These are phyloP conservation scores for Cosmia trapezina DNA, from an alignment of 2,888 invertebrate species.

Conservation along the genomic window DNA sequence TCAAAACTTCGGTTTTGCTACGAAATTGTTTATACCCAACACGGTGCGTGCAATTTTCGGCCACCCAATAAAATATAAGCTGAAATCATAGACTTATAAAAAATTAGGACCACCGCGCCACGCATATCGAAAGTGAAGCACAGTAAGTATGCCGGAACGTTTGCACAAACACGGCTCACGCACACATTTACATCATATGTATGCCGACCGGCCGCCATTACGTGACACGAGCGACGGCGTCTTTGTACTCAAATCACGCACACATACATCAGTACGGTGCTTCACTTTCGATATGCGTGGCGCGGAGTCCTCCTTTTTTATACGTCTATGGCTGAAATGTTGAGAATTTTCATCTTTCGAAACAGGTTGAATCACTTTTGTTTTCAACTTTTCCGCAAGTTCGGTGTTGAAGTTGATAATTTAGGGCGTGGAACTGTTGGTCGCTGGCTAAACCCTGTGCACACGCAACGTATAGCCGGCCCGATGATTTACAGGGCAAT, in stretches of 20 bases:
- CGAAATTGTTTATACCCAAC: constrained; percentile 55
- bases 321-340: constrained; percentile 67
- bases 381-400: constrained; percentile 69
- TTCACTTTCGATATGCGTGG: no score
- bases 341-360: constrained; percentile 71
- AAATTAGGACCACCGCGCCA: no score
- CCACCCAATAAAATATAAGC: constrained; percentile 65
- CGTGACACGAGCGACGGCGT: no score
- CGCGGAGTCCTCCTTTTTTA: no score
- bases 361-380: constrained; percentile 73
- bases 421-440: constrained; percentile 71
- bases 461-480: constrained; percentile 69
- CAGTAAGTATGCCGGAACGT: no score
- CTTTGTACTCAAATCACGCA: no score
- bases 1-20: constrained; percentile 64
- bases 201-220: no score
- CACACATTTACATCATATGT: no score
- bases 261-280: no score
- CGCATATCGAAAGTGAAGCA: no score
- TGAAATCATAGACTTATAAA: no score
- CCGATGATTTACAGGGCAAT: constrained; percentile 78
- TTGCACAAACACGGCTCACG: no score
- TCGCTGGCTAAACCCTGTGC: constrained; percentile 72
- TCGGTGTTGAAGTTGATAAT: constrained; percentile 72
- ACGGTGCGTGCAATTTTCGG: constrained; percentile 61